Evolutionary conservation across 2,797 vertebrate genomes (phyloP).

Genomic region (Scomberomorus guttatus): DNA sequence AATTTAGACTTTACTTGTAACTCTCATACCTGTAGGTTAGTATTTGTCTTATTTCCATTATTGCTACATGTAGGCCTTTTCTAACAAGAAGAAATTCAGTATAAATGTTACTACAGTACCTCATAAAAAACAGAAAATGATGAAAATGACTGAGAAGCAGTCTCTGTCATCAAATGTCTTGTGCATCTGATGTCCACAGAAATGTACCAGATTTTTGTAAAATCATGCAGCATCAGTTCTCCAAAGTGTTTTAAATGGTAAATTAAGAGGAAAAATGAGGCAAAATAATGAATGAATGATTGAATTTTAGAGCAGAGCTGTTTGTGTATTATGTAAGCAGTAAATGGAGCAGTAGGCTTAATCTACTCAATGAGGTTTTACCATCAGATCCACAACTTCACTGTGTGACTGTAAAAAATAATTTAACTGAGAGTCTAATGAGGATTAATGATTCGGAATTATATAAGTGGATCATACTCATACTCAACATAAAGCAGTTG

Average conservation of each 20-base stretch:
- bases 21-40: too few relatives aligned
- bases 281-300: constrained; percentile 23
- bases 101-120: accelerated
- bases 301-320: constrained; percentile 32
- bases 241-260: constrained; percentile 23
- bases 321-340: constrained; percentile 48
- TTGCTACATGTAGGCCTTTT: neutral
- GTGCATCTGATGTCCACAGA: constrained; percentile 2
- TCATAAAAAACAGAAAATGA: neutral
- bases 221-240: neutral
- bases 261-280: constrained; percentile 10
- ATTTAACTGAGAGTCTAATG: neutral
- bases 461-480: neutral
- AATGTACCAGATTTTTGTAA: neutral
- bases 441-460: constrained; percentile 16
- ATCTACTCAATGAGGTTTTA: constrained; percentile 53
- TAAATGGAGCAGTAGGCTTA: constrained; percentile 56
- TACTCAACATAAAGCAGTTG: neutral
- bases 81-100: neutral
- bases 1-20: too few relatives aligned
- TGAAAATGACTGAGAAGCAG: neutral
- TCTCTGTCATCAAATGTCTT: neutral
- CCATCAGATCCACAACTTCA: neutral
- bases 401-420: constrained; percentile 1
- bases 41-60: too few relatives aligned